Evolutionary conservation across 2,888 invertebrate species (phyloP), one percentile per base, ranked within the genome.

Genomic region (Idaea dimidiata): DNA sequence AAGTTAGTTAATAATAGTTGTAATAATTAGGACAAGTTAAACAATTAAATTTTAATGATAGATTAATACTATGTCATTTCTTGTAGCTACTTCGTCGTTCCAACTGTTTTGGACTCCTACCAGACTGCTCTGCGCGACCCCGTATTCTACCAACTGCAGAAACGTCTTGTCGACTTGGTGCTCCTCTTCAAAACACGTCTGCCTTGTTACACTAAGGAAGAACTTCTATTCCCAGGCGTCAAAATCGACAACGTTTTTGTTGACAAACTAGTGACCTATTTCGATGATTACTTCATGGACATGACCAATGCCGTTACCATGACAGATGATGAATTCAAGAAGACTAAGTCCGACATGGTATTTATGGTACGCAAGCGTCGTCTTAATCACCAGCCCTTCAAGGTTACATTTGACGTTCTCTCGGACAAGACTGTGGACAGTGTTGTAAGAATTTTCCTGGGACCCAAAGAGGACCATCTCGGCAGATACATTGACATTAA

Each of bases 81-180:
- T 56, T 79, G 75, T 73, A 88, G 92, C n/a, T 91, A 93, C 77
- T 93, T 93, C 69, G 86, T 93, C 1, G 80, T 89, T 6, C 94
- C 95, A n/a, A 89, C 94, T 14, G 90, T 94, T 0, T 85, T 95
- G 69, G 94, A 95, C 73, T 89, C 92, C 68, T 94, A 93, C 76
- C 93, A 94, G 75, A 95, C 96, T 6, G 93, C 94, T 73, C 85
- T 95, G 70, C 95, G 96, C 68, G 96, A 96, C 79, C 96, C 96
- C 16, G 93, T 95, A 55, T 96, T 95, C 93, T 96, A 95, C 82
- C 93, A 94, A 69, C 86, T 96, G 64, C 95, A 94, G 80, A 94
- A 95, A 82, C 94, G 94, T 64, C 88, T 95, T 67, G 77, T 93
- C 59, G 82, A 93, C 65, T 88, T 92, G 59, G 93, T 94, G 58